phyloP scores from a whole-genome alignment of 64 coral and sea anemone species.

The Stylophora pistillata region DNA sequence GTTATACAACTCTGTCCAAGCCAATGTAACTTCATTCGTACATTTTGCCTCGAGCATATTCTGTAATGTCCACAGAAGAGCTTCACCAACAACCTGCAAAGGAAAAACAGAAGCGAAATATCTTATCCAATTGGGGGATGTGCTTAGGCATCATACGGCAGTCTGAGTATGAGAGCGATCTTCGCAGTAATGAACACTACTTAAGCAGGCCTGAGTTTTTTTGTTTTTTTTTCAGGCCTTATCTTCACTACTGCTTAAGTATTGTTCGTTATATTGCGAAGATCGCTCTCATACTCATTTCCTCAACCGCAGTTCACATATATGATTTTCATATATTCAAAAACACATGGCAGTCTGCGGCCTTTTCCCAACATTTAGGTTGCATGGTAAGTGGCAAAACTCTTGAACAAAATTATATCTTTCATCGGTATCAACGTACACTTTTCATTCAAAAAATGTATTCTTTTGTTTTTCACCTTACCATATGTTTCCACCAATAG shows the following conservation, averaged over 20 bases:
- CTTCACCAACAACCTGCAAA: slow-evolving; percentile 62
- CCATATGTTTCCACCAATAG: neutral
- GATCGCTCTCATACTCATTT: no score
- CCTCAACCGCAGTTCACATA: no score
- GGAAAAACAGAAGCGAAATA: neutral
- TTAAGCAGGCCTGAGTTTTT: no score
- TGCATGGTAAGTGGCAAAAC: neutral
- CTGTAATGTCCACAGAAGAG: slow-evolving; percentile 69
- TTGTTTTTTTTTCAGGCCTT: no score
- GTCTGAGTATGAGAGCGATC: no score
- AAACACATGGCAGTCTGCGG: neutral
- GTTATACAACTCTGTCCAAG: slow-evolving; percentile 66
- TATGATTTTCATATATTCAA: no score
- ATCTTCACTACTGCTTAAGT: no score
- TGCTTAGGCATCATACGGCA: no score
- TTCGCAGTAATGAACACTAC: no score
- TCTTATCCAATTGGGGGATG: slow-evolving; percentile 9
- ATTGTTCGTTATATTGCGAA: no score
- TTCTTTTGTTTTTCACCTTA: neutral
- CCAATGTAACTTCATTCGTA: slow-evolving; percentile 49
- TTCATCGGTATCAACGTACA: neutral
- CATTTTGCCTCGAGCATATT: slow-evolving; percentile 59
- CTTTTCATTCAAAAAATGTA: neutral
- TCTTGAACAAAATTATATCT: neutral
- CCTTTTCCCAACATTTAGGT: neutral